These are phyloP conservation scores for Morpho helenor DNA, from an alignment of 2,888 invertebrate species.

Conservation along the genomic window DNA sequence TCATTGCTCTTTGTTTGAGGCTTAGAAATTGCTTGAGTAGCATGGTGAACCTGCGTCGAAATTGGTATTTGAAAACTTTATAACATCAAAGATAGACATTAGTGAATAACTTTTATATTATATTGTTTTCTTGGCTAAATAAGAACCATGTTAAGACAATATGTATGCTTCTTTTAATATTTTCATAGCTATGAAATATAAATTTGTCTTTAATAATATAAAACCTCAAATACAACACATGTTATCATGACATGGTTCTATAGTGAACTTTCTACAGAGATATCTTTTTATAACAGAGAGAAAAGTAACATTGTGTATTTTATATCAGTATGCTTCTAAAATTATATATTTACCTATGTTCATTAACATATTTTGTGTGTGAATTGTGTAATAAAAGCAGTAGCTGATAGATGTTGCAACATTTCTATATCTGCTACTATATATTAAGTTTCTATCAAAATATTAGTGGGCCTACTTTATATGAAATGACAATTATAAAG, in stretches of 20 bases:
- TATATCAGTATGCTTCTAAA: neutral
- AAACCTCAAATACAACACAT: neutral
- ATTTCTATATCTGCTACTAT: no score
- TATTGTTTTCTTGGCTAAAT: neutral
- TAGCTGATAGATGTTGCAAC: no score
- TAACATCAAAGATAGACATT: neutral
- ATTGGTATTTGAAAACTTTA: conserved; percentile 1
- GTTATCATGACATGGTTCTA: conserved; percentile 1
- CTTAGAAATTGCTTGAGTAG: conserved; percentile 93
- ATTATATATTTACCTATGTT: no score
- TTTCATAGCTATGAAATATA: no score
- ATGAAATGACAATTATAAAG: no score
- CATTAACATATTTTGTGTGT: neutral
- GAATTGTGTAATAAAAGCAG: neutral
- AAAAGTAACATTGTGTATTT: neutral
- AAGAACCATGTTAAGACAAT: conserved; percentile 3
- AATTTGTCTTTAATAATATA: no score
- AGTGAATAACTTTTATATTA: neutral
- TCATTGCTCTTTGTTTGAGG: conserved; percentile 97
- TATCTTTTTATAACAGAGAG: neutral
- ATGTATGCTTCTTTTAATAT: no score
- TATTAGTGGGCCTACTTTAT: no score
- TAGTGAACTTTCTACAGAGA: neutral
- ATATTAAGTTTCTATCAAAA: no score
- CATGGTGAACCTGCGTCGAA: conserved; percentile 86